A percentile compares a stretch with the other conserved stretches of the same genome.
Evolutionary conservation across 2,113 vertebrate genomes (phyloP).

Genomic region (Sclerurus mexicanus): DNA sequence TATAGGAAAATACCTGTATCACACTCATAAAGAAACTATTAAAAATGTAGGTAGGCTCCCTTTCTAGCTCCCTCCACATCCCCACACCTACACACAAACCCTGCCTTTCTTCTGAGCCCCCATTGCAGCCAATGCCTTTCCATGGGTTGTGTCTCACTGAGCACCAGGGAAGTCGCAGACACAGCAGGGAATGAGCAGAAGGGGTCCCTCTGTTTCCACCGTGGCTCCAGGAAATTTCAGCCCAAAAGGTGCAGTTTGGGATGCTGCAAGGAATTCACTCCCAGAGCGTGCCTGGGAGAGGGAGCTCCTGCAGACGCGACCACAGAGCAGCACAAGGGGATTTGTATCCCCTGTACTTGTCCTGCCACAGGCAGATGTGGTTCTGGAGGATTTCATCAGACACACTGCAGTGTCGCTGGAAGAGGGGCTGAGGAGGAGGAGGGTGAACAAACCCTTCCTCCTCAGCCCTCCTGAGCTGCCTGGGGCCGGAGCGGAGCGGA

Average conservation of each 20-base stretch:
- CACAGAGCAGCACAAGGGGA: background rate
- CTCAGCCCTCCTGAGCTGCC: background rate
- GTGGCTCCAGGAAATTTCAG: background rate
- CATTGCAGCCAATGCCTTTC: slow-evolving; percentile 8
- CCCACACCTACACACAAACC: slow-evolving; percentile 30
- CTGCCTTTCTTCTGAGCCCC: slow-evolving; percentile 2
- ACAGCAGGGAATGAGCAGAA: background rate
- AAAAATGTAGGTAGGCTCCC: slow-evolving; percentile 24
- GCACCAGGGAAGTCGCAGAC: background rate
- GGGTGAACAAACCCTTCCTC: background rate
- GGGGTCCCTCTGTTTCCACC: background rate
- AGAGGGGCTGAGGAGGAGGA: background rate
- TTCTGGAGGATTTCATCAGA: background rate
- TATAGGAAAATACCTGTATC: slow-evolving; percentile 62
- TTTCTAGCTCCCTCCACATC: slow-evolving; percentile 16
- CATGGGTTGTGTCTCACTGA: background rate
- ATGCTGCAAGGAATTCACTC: background rate
- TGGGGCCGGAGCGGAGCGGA: slow-evolving; percentile 13
- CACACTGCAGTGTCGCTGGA: background rate
- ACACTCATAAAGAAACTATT: slow-evolving; percentile 39
- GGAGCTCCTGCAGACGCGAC: background rate
- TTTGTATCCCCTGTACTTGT: background rate
- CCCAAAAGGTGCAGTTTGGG: background rate
- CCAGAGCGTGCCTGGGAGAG: accelerated
- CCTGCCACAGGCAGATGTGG: background rate